These are phyloP conservation scores for Heliconius hermathena DNA, from an alignment of 1,140 invertebrate genomes.

Conservation along the genomic window DNA sequence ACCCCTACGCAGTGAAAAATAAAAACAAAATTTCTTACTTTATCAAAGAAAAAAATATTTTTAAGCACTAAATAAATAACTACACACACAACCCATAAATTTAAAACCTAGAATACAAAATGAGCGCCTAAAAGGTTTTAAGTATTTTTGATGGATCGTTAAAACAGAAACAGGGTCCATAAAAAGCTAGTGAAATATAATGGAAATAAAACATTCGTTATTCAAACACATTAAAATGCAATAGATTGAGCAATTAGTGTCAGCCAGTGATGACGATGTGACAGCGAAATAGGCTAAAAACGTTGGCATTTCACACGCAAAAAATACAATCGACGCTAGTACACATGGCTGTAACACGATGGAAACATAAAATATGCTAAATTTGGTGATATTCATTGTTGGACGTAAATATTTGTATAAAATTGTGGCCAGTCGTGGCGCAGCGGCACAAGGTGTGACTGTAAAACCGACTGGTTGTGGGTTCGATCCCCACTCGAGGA, in stretches of 20 bases:
- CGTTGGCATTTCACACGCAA: slow-evolving; percentile 5
- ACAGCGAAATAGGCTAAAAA: slow-evolving; percentile 9
- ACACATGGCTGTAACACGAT: background rate
- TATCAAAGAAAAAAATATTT: background rate
- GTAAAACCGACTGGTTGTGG: no score
- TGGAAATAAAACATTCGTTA: slow-evolving; percentile 37
- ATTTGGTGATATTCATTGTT: background rate
- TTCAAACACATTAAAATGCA: slow-evolving; percentile 38
- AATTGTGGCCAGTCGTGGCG: background rate
- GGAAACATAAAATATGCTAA: background rate
- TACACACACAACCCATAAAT: background rate
- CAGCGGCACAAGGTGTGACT: no score
- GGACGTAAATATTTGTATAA: background rate
- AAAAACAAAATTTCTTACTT: background rate
- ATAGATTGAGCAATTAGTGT: slow-evolving; percentile 43
- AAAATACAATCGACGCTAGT: background rate
- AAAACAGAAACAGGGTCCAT: slow-evolving; percentile 13
- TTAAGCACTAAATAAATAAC: background rate
- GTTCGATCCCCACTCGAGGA: no score
- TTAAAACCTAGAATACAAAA: background rate
- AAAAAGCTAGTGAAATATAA: slow-evolving; percentile 23
- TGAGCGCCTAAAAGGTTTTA: background rate
- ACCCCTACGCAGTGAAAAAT: no score
- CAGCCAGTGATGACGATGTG: slow-evolving; percentile 20
- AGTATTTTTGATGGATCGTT: slow-evolving; percentile 20